Evolutionary conservation across 2,888 invertebrate genomes (phyloP).

Genomic region (Tenthredo notha): DNA sequence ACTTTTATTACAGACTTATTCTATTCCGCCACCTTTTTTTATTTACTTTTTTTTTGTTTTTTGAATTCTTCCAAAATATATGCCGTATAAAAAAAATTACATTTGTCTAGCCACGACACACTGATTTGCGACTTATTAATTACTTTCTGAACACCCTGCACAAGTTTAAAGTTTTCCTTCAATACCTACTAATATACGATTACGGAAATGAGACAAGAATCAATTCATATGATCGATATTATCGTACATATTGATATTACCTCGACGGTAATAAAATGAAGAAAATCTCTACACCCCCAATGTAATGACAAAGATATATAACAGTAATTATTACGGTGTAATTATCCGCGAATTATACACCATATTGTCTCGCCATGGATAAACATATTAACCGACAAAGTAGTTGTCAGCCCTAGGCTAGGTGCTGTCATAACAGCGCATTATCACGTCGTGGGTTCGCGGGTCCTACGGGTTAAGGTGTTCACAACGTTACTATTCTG

Average conservation of each 20-base stretch:
- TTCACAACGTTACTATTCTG: not conserved
- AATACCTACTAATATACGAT: not conserved
- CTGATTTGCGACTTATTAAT: not conserved
- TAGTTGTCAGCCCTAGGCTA: conserved; percentile 33
- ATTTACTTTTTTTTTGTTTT: not conserved
- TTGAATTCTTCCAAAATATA: not conserved
- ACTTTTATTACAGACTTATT: not conserved
- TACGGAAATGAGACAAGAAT: not conserved
- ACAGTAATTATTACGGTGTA: conserved; percentile 32
- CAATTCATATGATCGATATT: not conserved
- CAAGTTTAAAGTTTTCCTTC: not conserved
- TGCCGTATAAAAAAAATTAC: not conserved
- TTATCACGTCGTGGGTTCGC: conserved; percentile 41
- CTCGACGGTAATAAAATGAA: not conserved
- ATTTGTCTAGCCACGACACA: not conserved
- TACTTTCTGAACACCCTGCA: not conserved
- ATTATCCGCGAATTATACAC: conserved; percentile 24
- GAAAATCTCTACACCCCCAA: not conserved
- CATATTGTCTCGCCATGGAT: conserved; percentile 36
- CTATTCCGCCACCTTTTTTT: not conserved
- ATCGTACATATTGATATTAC: not conserved
- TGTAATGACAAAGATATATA: not conserved
- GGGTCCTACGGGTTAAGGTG: conserved; percentile 6
- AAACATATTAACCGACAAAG: conserved; percentile 42
- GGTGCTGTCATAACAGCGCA: conserved; percentile 43